phyloP scores from a whole-genome alignment of 2,113 vertebrate genomes.

The Conger conger region DNA sequence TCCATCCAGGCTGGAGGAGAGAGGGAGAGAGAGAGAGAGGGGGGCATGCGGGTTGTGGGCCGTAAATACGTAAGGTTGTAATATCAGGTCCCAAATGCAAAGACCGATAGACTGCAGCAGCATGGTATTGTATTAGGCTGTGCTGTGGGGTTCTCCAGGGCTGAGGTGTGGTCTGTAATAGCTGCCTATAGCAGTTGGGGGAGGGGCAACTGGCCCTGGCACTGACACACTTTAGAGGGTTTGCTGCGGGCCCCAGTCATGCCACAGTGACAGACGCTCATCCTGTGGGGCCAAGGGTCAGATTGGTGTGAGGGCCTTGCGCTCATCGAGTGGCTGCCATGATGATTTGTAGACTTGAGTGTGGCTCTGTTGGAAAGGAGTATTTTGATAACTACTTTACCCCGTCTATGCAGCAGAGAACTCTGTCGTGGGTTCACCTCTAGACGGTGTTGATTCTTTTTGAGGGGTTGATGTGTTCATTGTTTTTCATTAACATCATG shows the following conservation, averaged over 20 bases:
- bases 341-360: neutral
- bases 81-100: neutral
- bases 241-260: neutral
- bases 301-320: neutral
- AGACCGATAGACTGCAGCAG: neutral
- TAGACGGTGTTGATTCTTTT: neutral
- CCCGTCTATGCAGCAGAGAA: neutral
- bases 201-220: neutral
- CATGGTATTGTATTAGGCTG: neutral
- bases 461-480: neutral
- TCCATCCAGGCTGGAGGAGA: neutral
- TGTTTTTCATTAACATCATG: neutral
- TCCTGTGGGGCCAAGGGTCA: neutral
- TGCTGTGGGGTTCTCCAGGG: neutral
- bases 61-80: neutral
- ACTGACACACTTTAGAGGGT: neutral
- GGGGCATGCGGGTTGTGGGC: neutral
- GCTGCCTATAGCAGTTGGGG: neutral
- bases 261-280: neutral
- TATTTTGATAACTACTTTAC: neutral
- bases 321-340: neutral
- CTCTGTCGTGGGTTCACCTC: neutral
- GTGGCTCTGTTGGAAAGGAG: neutral
- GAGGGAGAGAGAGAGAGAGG: neutral
- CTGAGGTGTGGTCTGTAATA: neutral